A percentile compares a stretch with the other conserved stretches of the same genome.
Conservation (phyloP, 2,797 vertebrate genomes). For the Vireo griseus region DNA sequence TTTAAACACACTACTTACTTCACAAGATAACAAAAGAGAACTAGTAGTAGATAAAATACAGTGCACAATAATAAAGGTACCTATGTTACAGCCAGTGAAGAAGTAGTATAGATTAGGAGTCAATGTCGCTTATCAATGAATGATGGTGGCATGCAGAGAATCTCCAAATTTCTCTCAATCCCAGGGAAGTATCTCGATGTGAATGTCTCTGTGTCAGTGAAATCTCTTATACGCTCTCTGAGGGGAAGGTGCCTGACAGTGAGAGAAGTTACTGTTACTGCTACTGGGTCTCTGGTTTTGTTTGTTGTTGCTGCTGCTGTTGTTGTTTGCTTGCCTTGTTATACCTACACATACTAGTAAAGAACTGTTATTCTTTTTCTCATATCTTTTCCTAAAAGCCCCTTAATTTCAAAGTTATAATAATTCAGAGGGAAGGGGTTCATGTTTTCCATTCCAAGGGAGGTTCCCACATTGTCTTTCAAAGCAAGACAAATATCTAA, state of each 20-base stretch:
- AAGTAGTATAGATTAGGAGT: neutral
- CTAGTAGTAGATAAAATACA: neutral
- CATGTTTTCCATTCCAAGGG: neutral
- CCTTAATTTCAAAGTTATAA: neutral
- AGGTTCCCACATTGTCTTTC: neutral
- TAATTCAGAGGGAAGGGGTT: neutral
- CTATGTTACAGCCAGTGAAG: neutral
- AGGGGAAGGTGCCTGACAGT: neutral
- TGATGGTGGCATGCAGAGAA: neutral
- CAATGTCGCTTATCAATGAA: neutral
- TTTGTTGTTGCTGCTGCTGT: neutral
- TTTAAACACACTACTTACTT: neutral
- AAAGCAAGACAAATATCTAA: neutral
- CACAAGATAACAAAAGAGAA: neutral
- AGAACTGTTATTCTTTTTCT: neutral
- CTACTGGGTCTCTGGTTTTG: neutral
- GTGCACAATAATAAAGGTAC: neutral
- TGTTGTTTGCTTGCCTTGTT: neutral
- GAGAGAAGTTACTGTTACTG: neutral
- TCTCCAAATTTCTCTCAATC: neutral
- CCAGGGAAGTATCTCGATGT: neutral
- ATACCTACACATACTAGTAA: neutral
- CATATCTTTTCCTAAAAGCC: neutral
- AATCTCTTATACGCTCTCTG: neutral
- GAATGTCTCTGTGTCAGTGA: rapidly evolving